These are phyloP conservation scores for Scomber scombrus DNA, from an alignment of 2,113 vertebrate genomes.

Conservation along the genomic window DNA sequence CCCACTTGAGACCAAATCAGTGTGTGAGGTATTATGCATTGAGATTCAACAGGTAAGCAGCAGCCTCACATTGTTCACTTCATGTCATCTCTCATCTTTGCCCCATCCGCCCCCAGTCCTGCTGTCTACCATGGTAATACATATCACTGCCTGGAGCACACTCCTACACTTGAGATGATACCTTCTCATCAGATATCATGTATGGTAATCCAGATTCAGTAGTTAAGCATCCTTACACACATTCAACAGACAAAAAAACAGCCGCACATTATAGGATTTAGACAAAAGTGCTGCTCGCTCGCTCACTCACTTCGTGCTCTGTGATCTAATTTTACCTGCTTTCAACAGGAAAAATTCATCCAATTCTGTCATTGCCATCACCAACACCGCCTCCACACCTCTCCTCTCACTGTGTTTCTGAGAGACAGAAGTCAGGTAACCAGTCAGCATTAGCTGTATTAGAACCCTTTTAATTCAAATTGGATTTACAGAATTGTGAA, in stretches of 20 bases:
- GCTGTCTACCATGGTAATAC: constrained; percentile 60
- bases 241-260: constrained; percentile 36
- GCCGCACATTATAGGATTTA: constrained; percentile 38
- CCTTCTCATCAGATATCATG: constrained; percentile 52
- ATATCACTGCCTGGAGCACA: constrained; percentile 58
- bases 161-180: constrained; percentile 61
- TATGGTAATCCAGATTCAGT: constrained; percentile 58
- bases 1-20: constrained; percentile 45
- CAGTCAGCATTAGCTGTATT: constrained; percentile 22
- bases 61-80: constrained; percentile 50
- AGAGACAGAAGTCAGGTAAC: constrained; percentile 45
- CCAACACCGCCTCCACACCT: constrained; percentile 26
- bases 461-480: constrained; percentile 31
- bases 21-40: constrained; percentile 35
- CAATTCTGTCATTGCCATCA: constrained; percentile 21
- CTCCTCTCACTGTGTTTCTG: constrained; percentile 25
- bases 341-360: constrained; percentile 48
- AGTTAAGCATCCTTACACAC: constrained; percentile 54
- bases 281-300: constrained; percentile 24
- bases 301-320: constrained; percentile 5
- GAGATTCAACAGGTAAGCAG: constrained; percentile 64
- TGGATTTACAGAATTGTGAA: constrained; percentile 44
- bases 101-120: constrained; percentile 50
- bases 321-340: constrained; percentile 59
- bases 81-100: constrained; percentile 54